Evolutionary conservation across 2,113 vertebrate genomes (phyloP).

Genomic region (Euleptes europaea): DNA sequence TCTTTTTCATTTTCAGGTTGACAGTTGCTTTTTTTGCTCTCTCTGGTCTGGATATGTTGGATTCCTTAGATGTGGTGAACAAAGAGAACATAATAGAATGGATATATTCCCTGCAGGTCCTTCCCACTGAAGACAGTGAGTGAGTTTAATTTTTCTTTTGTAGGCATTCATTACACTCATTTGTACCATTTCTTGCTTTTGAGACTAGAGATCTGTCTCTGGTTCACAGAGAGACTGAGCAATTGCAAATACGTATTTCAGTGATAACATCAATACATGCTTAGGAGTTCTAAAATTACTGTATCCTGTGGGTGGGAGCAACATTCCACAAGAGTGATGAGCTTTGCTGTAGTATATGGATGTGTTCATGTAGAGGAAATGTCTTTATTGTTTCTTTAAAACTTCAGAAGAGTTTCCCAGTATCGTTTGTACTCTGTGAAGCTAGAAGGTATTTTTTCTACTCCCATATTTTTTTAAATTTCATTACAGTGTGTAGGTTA

Average conservation of each 20-base stretch:
- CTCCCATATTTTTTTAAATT: not conserved
- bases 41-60: slow-evolving; percentile 95
- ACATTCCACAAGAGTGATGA: not conserved
- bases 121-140: slow-evolving; percentile 96
- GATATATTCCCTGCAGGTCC: slow-evolving; percentile 98
- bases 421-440: not conserved
- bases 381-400: not conserved
- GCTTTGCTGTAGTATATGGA: not conserved
- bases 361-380: not conserved
- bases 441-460: not conserved
- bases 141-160: slow-evolving; percentile 77
- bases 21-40: slow-evolving; percentile 95
- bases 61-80: slow-evolving; percentile 92
- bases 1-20: slow-evolving; percentile 81
- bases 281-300: not conserved
- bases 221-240: not conserved
- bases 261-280: slow-evolving; percentile 4
- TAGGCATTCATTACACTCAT: slow-evolving; percentile 47
- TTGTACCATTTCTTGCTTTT: slow-evolving; percentile 38
- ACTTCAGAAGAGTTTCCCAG: not conserved
- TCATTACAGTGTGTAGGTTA: not conserved
- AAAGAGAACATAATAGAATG: slow-evolving; percentile 91
- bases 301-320: not conserved
- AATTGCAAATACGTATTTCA: not conserved
- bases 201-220: slow-evolving; percentile 37